Conservation (phyloP, 2,797 vertebrate genomes). For the Typhlichthys subterraneus region DNA sequence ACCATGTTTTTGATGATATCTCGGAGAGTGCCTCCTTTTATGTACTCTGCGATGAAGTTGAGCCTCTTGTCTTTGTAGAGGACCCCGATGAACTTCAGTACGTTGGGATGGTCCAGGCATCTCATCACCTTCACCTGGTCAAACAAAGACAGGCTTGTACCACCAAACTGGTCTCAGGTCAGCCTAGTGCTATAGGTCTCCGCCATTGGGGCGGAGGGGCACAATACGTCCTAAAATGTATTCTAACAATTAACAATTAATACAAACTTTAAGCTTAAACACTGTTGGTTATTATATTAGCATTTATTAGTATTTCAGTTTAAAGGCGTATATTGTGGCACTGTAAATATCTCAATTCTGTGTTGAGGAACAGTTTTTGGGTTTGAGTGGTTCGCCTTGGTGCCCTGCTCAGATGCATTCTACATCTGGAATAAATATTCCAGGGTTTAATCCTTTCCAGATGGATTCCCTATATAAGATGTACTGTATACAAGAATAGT, state of each 20-base stretch:
- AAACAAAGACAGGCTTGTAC: constrained; percentile 12
- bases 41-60: constrained; percentile 98
- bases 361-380: too few relatives aligned
- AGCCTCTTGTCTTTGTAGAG: constrained; percentile 98
- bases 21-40: constrained; percentile 93
- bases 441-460: neutral
- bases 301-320: too few relatives aligned
- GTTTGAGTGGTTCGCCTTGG: too few relatives aligned
- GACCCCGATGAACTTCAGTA: constrained; percentile 95
- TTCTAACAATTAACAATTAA: too few relatives aligned
- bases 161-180: neutral
- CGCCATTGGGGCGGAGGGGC: neutral
- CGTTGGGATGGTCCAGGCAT: constrained; percentile 94
- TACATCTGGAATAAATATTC: neutral
- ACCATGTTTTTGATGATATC: constrained; percentile 97
- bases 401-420: neutral
- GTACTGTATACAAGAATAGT: neutral
- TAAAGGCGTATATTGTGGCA: too few relatives aligned
- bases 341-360: too few relatives aligned
- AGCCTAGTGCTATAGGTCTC: neutral
- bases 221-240: too few relatives aligned
- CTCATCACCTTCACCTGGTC: constrained; percentile 97
- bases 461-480: neutral
- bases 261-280: too few relatives aligned
- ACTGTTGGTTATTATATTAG: too few relatives aligned